Base-by-base conservation (phyloP, 1,140 invertebrate genomes). In the Pseudoatta argentina region DNA sequence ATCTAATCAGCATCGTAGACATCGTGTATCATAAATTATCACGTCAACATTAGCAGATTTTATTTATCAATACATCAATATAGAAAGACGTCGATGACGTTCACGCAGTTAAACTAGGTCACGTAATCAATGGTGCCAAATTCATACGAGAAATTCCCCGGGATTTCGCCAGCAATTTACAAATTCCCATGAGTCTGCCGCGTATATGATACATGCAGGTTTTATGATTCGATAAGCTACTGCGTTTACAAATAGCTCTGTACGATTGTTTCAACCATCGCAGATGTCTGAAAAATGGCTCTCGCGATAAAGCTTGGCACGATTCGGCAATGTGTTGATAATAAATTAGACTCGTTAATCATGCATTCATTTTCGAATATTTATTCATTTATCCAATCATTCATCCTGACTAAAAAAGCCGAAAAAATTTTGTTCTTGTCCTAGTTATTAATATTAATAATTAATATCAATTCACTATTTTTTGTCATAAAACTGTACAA, bases 91-190 rank as follows among this genome's bases (percentile, higher is more conserved):
- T 61, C 67, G 51, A 14, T 87, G 66, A 61, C 44, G 51, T 51
- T 73, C 24, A 24, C 57, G 63, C 44, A 61, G 12, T 10, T 69
- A 44, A 87, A 87, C 71, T 77, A 24, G 86, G 81, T 87, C 63
- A 53, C 10, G n/a, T 48, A 85, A 88, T 48, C 34, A 69, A 67
- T 44, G 27, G 5, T 1, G 21, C 30, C 67, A 44, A 24, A 83
- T 59, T 83, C 86, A 69, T 86, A 24, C 8, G 71, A 88, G 87
- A 88, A 88, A 88, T 87, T 83, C 24, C 24, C 6, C 75, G 12
- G 30, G 18, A 48, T 2, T 21, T 4, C 18, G 14, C 18, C 14
- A 27, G 24, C 59, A 48, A 79, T 73, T 39, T 16, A n/a, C 21
- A 30, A 64, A 66, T 69, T 79, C 77, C 27, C 16, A 44, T 7